Percentiles rank a stretch among this genome's conserved stretches.
Conservation (phyloP, 2,113 vertebrate species). For the Herpetotheres cachinnans region DNA sequence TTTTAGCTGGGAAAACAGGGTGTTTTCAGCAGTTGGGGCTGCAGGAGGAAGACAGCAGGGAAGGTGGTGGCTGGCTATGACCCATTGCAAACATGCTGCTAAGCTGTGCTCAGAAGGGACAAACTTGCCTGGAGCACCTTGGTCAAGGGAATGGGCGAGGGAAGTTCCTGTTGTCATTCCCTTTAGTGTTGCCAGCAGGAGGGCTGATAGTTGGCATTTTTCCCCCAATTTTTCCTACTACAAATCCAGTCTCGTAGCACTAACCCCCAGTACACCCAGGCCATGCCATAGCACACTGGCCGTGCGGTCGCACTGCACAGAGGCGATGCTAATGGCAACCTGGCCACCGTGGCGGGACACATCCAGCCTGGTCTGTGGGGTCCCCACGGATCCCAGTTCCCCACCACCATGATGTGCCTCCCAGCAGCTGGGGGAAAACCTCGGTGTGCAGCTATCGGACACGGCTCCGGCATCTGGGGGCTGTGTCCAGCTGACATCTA, state of each 20-base stretch:
- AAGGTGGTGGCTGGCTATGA: background rate
- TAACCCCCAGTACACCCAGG: background rate
- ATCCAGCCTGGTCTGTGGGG: background rate
- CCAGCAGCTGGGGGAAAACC: background rate
- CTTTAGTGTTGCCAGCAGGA: background rate
- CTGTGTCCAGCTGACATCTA: background rate
- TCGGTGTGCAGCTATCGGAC: fast-evolving
- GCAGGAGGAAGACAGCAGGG: background rate
- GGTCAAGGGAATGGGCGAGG: background rate
- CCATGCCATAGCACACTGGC: fast-evolving
- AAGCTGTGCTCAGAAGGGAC: background rate
- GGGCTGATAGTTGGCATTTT: background rate
- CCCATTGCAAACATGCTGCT: fast-evolving
- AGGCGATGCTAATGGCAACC: background rate
- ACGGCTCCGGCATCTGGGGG: fast-evolving
- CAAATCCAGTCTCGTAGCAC: background rate
- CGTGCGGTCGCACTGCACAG: fast-evolving
- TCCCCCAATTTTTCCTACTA: fast-evolving
- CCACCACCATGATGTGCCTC: background rate
- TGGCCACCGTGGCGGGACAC: fast-evolving
- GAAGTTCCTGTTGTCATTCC: background rate
- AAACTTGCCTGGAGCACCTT: background rate
- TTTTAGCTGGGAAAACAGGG: background rate
- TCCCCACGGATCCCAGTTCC: background rate
- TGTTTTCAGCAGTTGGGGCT: background rate